Evolutionary conservation across 2,797 vertebrate genomes (phyloP).

Genomic region (Danio kyathit): DNA sequence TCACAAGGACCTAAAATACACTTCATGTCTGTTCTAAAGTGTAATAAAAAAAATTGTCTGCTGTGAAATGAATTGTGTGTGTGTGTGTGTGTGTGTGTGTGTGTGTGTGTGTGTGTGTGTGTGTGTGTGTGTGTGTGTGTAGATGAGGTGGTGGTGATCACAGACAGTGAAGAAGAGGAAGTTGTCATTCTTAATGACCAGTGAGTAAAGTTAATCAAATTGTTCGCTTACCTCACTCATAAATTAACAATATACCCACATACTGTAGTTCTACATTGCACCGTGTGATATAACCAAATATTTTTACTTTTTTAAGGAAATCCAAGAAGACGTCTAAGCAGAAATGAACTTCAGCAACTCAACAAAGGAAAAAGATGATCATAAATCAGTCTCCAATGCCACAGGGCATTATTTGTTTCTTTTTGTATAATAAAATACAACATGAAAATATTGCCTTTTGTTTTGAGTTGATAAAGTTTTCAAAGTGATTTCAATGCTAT

Average conservation of each 20-base stretch:
- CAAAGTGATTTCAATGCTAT: neutral
- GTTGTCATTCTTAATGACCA: slow-evolving; percentile 86
- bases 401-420: neutral
- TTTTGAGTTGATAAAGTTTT: neutral
- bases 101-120: neutral
- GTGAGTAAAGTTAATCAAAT: slow-evolving; percentile 22
- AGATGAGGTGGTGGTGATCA: slow-evolving; percentile 87
- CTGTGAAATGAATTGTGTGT: neutral
- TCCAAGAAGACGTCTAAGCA: slow-evolving; percentile 22
- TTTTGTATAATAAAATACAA: slow-evolving; percentile 29
- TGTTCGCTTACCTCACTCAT: neutral
- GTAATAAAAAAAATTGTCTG: neutral
- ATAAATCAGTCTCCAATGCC: neutral
- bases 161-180: slow-evolving; percentile 96
- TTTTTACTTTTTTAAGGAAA: neutral
- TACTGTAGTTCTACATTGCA: neutral
- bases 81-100: neutral
- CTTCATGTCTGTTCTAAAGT: neutral
- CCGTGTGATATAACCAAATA: slow-evolving; percentile 10
- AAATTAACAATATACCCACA: neutral
- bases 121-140: neutral
- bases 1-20: neutral
- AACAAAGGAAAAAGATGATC: neutral
- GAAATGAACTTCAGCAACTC: neutral
- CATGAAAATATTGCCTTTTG: neutral